These are phyloP conservation scores for Hololepta plana DNA, from an alignment of 2,888 invertebrate genomes.

Conservation along the genomic window DNA sequence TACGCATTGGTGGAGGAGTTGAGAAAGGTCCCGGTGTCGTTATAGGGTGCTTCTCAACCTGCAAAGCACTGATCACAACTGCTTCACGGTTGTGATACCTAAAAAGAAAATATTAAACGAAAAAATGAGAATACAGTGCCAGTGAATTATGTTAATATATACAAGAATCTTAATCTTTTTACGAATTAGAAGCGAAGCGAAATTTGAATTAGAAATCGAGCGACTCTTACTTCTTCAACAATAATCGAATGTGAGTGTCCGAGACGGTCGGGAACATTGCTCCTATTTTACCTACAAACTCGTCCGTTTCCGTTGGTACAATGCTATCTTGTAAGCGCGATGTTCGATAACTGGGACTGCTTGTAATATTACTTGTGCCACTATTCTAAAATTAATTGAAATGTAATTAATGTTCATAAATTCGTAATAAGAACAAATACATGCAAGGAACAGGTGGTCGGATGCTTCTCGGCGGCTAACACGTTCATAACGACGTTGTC, in stretches of 20 bases:
- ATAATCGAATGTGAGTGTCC: constrained; percentile 70
- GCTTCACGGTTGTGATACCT: constrained; percentile 89
- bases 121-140: no score
- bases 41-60: constrained; percentile 83
- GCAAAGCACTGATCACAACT: constrained; percentile 80
- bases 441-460: no score
- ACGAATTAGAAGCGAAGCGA: background rate
- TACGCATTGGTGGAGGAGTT: constrained; percentile 48
- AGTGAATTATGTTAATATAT: no score
- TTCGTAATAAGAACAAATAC: no score
- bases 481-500: no score
- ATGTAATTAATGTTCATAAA: no score
- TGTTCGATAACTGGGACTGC: constrained; percentile 28
- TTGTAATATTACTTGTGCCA: no score
- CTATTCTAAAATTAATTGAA: no score
- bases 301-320: constrained; percentile 38
- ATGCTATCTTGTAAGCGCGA: constrained; percentile 43
- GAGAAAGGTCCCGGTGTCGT: constrained; percentile 71
- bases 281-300: constrained; percentile 60
- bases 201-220: background rate
- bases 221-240: constrained; percentile 69
- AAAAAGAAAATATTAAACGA: constrained; percentile 4
- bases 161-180: no score
- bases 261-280: constrained; percentile 83
- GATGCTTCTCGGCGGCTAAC: no score